These are phyloP conservation scores for Leiothrix lutea DNA, from an alignment of 2,113 vertebrate genomes.

Conservation along the genomic window DNA sequence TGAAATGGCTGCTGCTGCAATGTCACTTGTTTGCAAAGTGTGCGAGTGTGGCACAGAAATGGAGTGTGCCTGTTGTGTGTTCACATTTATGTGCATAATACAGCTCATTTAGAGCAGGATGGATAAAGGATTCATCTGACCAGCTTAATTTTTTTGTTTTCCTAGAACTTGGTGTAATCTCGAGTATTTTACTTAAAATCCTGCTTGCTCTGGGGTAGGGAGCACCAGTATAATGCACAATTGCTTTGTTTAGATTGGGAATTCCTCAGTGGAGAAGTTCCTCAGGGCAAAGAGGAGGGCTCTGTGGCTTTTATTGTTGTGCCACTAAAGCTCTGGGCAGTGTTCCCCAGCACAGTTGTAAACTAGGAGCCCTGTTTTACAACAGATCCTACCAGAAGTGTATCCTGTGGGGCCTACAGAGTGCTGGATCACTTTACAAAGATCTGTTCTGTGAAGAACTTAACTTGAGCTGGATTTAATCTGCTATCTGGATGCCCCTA, in stretches of 20 bases:
- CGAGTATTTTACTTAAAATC: not conserved
- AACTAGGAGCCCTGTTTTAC: not conserved
- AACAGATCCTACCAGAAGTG: not conserved
- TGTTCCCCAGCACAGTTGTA: not conserved
- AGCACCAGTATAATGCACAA: not conserved
- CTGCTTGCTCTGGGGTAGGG: not conserved
- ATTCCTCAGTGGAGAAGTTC: not conserved
- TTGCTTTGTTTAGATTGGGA: conserved; percentile 34
- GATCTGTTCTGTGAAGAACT: not conserved
- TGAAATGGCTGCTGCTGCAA: conserved; percentile 28
- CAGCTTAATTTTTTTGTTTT: conserved; percentile 14
- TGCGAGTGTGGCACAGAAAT: fast-evolving
- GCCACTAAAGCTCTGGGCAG: not conserved
- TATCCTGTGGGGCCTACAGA: not conserved
- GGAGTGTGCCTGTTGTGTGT: fast-evolving
- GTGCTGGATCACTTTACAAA: not conserved
- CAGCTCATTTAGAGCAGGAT: not conserved
- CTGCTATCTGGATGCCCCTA: not conserved
- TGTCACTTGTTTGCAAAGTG: not conserved
- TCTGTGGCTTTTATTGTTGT: not conserved
- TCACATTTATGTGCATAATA: fast-evolving
- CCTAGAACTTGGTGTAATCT: not conserved
- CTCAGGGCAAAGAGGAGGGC: not conserved
- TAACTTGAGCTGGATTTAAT: not conserved
- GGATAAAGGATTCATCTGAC: not conserved